Conservation (phyloP, 2,797 vertebrate species). For the Leuciscus waleckii region DNA sequence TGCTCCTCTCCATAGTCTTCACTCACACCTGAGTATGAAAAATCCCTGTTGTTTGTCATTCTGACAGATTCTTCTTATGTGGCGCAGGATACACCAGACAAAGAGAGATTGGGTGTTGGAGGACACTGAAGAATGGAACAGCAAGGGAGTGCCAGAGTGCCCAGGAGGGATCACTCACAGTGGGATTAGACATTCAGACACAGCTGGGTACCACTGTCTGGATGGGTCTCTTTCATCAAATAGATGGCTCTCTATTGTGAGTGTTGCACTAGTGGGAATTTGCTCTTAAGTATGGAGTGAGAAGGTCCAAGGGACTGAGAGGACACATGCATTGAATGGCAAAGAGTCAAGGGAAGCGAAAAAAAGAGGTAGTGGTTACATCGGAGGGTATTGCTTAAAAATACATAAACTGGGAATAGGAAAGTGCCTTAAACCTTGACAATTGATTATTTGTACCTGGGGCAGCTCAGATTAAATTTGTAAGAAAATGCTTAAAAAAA, state of each 20-base stretch:
- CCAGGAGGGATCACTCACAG: slow-evolving; percentile 52
- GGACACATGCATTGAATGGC: slow-evolving; percentile 43
- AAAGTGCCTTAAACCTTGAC: not conserved
- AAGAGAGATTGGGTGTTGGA: slow-evolving; percentile 34
- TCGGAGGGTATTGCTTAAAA: slow-evolving; percentile 17
- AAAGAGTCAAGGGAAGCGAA: not conserved
- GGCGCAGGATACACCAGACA: slow-evolving; percentile 1
- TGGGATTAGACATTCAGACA: slow-evolving; percentile 59
- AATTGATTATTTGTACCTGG: not conserved
- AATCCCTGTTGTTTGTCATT: slow-evolving; percentile 56
- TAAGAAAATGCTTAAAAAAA: not conserved
- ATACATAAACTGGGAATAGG: slow-evolving; percentile 17
- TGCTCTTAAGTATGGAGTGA: slow-evolving; percentile 48
- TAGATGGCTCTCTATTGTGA: slow-evolving; percentile 57
- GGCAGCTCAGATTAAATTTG: not conserved
- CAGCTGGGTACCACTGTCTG: slow-evolving; percentile 51
- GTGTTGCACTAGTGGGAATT: slow-evolving; percentile 54
- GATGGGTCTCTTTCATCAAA: slow-evolving; percentile 59
- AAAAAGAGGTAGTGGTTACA: slow-evolving; percentile 23
- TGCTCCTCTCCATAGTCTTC: slow-evolving; percentile 8
- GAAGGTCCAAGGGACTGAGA: slow-evolving; percentile 40
- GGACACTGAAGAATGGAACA: slow-evolving; percentile 28
- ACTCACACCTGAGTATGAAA: slow-evolving; percentile 23
- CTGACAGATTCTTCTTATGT: slow-evolving; percentile 48
- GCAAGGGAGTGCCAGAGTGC: slow-evolving; percentile 30